A percentile compares a stretch with the other conserved stretches of the same genome.
Conservation (phyloP, 2,797 vertebrate genomes). For the Xerus rutilus region DNA sequence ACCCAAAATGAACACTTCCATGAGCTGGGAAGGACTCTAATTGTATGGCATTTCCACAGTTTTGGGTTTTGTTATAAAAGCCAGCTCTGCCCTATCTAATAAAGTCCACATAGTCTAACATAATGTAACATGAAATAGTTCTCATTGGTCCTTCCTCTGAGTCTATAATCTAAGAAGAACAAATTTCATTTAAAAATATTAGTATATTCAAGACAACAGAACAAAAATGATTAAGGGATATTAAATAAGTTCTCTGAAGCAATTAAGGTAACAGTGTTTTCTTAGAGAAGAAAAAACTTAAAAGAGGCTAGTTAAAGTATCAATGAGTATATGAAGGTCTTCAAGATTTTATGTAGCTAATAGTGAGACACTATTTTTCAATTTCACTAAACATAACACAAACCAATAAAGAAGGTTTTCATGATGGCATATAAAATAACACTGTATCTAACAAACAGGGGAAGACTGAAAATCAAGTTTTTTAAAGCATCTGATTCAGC, state of each 20-base stretch:
- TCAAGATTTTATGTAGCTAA: constrained; percentile 6
- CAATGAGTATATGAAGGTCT: neutral
- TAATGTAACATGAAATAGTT: neutral
- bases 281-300: neutral
- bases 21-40: neutral
- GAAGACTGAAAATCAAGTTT: neutral
- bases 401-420: neutral
- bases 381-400: neutral
- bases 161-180: neutral
- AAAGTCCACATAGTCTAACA: neutral
- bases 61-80: neutral
- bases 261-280: constrained; percentile 15
- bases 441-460: neutral
- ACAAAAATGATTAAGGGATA: constrained; percentile 2
- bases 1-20: neutral
- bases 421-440: neutral
- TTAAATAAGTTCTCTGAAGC: constrained; percentile 3
- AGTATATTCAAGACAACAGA: neutral
- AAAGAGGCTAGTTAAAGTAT: neutral
- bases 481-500: neutral
- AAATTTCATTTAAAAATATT: constrained; percentile 47
- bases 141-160: neutral
- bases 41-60: neutral
- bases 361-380: constrained; percentile 14
- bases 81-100: neutral